Evolutionary conservation across 2,113 vertebrate genomes (phyloP).

Genomic region (Litocranius walleri): DNA sequence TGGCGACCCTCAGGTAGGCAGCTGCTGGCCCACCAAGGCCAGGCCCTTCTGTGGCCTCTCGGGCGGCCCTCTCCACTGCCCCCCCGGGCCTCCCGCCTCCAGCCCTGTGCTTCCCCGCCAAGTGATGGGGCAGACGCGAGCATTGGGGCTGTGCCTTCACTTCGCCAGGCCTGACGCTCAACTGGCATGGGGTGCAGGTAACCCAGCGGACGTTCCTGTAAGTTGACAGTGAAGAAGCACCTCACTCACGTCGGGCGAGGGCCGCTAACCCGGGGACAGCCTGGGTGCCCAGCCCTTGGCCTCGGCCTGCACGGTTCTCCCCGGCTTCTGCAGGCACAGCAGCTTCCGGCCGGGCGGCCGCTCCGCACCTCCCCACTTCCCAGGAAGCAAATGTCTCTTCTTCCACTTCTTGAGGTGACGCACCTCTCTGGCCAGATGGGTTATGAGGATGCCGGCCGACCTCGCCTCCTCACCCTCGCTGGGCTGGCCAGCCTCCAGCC

Average conservation of each 20-base stretch:
- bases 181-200: not conserved
- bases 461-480: not conserved
- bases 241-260: not conserved
- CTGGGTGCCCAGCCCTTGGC: not conserved
- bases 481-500: not conserved
- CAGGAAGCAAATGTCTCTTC: not conserved
- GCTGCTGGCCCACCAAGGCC: rapidly evolving
- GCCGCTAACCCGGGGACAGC: not conserved
- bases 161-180: not conserved
- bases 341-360: not conserved
- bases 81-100: not conserved
- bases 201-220: not conserved
- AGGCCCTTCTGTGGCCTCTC: not conserved
- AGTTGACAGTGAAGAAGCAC: not conserved
- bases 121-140: not conserved
- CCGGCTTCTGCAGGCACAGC: not conserved
- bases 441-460: not conserved
- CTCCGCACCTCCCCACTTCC: rapidly evolving
- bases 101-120: slow-evolving; percentile 30
- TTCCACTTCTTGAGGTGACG: not conserved
- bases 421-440: not conserved
- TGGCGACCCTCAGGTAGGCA: rapidly evolving
- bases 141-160: not conserved
- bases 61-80: rapidly evolving
- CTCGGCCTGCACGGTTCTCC: not conserved